Base-by-base conservation (phyloP, 2,113 vertebrate genomes). In the Spilogale gracilis region DNA sequence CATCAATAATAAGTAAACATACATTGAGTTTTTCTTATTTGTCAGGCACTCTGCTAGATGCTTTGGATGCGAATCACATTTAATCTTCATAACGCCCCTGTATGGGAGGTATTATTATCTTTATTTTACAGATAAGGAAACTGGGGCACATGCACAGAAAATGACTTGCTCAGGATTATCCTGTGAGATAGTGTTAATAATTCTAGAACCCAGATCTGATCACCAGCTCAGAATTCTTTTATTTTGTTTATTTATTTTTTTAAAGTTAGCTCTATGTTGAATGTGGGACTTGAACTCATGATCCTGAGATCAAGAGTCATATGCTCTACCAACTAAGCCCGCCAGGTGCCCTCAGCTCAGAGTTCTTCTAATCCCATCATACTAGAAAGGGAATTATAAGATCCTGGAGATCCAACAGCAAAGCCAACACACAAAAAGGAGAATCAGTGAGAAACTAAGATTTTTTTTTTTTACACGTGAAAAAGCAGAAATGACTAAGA, bases 81-180 rank as follows among this genome's bases (percentile, higher is more conserved):
- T 71, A 27, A 17, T 84, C 5, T 48, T 83, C 10, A 16, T 32
- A 52, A 80, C 7, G 9, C 20, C 38, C 48, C 52, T 5, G 5
- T 27, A 23, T 56, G 25, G 32, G 8, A 87, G 63, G 5, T 23
- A 16, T 50, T n/a, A 54, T 27, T 80, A n/a, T 18, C 83, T 78
- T 92, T 73, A 79, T 78, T 79, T 86, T 65, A 65, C n/a, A 84
- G 54, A 32, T 91, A 56, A 65, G 61, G 10, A 92, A 91, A 95
- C 38, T 83, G 78, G 76, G 65, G 65, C 9, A 73, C 32, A 23
- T 6, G 23, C 30, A 71, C 7, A 54, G 69, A 82, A 30, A 71
- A 81, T 50, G 38, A 63, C 23, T 76, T 52, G 21, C 50, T 63
- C 69, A 74, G 56, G 25, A 87, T 73, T 11, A 60, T 56, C 54